Evolutionary conservation across 2,888 invertebrate genomes (phyloP), one percentile per base, ranked within the genome.

Genomic region (Polyommatus icarus): DNA sequence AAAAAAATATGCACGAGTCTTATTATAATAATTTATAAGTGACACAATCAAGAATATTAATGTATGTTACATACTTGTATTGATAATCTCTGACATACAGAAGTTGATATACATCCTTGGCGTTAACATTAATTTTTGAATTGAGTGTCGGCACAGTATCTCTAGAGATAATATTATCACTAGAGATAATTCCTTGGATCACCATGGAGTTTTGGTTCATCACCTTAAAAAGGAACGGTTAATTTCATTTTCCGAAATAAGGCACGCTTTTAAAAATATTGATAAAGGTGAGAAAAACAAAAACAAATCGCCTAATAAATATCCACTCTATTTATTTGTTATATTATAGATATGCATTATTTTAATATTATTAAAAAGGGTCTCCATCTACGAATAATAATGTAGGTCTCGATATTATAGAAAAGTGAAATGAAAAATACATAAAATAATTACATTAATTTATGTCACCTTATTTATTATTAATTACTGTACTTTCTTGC

Each of bases 81-180:
- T 80, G 80, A 78, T 84, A 87, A 67, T 86, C 86, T 67, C 83
- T 84, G 73, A 85, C 83, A n/a, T 80, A 76, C 1, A 89, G 79
- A 71, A 87, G 80, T 59, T 84, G 79, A 80, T 90, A 90, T 76
- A 90, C 78, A 71, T 86, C 87, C 1, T 85, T 80, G 18, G 84
- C 82, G 20, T 78, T 80, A 0, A 88, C 29, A 18, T 6, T 75
- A 7, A 29, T 75, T 54, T 50, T 6, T 0, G 50, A 20, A 5
- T 15, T 75, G 1, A 24, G 6, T 18, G 29, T 18, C 8, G 75
- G 46, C 18, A 29, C 29, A 24, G 15, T 54, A 7, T 54, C 50
- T 7, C 24, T 29, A 54, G 24, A 50, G 50, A 50, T 75, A 29
- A 54, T 54, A 3, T 72, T n/a, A 18, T 46, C 50, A 6, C 8